phyloP scores from a whole-genome alignment of 2,888 invertebrate species.

The Heliconius hortense region DNA sequence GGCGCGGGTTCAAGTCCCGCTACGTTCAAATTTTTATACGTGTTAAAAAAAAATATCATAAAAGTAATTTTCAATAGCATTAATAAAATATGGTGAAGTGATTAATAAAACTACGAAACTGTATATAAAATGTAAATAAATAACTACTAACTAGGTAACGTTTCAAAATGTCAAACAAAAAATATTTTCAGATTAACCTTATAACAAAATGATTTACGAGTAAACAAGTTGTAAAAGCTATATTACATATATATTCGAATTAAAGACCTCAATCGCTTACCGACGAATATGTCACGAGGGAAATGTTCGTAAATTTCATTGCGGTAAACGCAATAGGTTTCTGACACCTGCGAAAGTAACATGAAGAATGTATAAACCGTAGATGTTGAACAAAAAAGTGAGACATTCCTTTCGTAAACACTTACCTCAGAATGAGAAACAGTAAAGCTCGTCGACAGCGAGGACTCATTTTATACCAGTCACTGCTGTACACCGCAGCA shows the following conservation, averaged over 20 bases:
- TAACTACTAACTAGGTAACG: background rate
- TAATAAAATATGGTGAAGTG: background rate
- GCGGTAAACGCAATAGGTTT: constrained; percentile 74
- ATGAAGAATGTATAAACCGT: constrained; percentile 19
- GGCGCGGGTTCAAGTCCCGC: no score
- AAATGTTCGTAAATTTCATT: constrained; percentile 73
- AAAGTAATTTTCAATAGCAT: background rate
- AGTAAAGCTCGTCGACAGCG: constrained; percentile 64
- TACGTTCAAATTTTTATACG: no score
- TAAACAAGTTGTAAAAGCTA: background rate
- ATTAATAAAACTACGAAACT: background rate
- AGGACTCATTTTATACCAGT: constrained; percentile 69
- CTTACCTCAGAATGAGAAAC: constrained; percentile 67
- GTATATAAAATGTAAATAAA: no score
- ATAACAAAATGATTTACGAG: no score
- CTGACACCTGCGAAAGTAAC: constrained; percentile 62
- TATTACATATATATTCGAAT: background rate
- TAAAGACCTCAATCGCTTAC: constrained; percentile 52
- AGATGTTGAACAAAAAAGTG: constrained; percentile 6
- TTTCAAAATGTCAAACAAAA: background rate
- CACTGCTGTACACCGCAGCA: constrained; percentile 66
- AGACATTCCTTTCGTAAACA: constrained; percentile 17
- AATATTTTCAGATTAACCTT: background rate
- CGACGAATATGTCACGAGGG: constrained; percentile 68
- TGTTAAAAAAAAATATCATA: no score